Percentiles rank a stretch among this genome's conserved stretches.
These are phyloP conservation scores for Pyxicephalus adspersus DNA, from an alignment of 2,113 vertebrate species.

Conservation along the genomic window DNA sequence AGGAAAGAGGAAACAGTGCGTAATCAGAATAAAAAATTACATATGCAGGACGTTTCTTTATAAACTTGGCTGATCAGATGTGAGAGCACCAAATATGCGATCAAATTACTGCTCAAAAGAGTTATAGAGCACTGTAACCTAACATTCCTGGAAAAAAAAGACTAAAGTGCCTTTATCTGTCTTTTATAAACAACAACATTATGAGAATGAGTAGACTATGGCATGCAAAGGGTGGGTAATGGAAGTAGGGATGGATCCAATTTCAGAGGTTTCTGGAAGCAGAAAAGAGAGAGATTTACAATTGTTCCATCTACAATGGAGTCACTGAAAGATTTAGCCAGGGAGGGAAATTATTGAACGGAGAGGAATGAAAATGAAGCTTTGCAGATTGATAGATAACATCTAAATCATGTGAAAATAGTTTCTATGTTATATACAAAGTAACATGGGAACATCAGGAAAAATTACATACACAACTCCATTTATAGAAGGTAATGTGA, in stretches of 20 bases:
- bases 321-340: conserved; percentile 53
- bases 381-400: conserved; percentile 58
- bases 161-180: background rate
- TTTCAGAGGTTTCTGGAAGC: conserved; percentile 65
- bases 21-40: conserved; percentile 59
- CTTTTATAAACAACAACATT: conserved; percentile 38
- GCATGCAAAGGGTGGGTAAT: conserved; percentile 16
- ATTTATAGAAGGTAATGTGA: background rate
- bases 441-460: background rate
- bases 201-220: background rate
- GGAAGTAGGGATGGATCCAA: conserved; percentile 50
- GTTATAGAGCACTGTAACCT: too few relatives aligned
- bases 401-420: conserved; percentile 50
- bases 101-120: conserved; percentile 60
- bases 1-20: background rate
- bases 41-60: conserved; percentile 61
- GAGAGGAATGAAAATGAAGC: conserved; percentile 63
- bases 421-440: conserved; percentile 28
- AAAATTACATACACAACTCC: too few relatives aligned
- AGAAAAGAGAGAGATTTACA: conserved; percentile 60
- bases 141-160: too few relatives aligned
- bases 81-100: conserved; percentile 59
- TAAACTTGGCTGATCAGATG: conserved; percentile 64
- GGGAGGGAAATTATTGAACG: conserved; percentile 56
- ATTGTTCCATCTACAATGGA: conserved; percentile 60